Conservation (phyloP, 2,113 vertebrate genomes). For the Coptodon bakossiorum region DNA sequence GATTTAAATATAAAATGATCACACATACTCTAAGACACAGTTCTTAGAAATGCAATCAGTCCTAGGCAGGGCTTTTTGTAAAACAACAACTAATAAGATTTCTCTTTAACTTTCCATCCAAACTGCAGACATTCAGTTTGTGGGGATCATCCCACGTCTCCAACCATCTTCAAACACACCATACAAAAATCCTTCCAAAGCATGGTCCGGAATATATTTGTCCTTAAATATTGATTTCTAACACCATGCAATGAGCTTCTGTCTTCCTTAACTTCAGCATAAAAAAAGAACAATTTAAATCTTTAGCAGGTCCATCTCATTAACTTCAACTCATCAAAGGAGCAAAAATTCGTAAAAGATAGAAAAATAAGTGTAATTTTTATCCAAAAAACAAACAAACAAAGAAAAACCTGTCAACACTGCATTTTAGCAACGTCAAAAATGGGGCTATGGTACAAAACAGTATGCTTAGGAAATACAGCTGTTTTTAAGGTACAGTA, state of each 20-base stretch:
- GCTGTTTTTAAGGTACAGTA: constrained; percentile 26
- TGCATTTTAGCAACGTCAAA: constrained; percentile 8
- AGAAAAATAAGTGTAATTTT: constrained; percentile 69
- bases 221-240: background rate
- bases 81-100: background rate
- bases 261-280: background rate
- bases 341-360: constrained; percentile 43
- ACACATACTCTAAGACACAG: background rate
- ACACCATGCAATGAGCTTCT: constrained; percentile 8
- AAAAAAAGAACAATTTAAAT: background rate
- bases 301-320: background rate
- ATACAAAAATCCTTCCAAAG: background rate
- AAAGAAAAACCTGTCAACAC: background rate
- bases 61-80: background rate
- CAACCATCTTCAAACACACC: background rate
- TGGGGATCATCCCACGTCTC: background rate
- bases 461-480: constrained; percentile 30
- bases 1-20: background rate
- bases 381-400: constrained; percentile 11
- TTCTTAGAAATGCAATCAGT: background rate
- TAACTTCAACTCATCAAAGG: background rate
- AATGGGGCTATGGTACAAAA: constrained; percentile 46
- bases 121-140: background rate
- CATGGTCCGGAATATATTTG: background rate
- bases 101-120: background rate